Conservation (phyloP, 2,113 vertebrate genomes). For the Drymodes brunneopygia region DNA sequence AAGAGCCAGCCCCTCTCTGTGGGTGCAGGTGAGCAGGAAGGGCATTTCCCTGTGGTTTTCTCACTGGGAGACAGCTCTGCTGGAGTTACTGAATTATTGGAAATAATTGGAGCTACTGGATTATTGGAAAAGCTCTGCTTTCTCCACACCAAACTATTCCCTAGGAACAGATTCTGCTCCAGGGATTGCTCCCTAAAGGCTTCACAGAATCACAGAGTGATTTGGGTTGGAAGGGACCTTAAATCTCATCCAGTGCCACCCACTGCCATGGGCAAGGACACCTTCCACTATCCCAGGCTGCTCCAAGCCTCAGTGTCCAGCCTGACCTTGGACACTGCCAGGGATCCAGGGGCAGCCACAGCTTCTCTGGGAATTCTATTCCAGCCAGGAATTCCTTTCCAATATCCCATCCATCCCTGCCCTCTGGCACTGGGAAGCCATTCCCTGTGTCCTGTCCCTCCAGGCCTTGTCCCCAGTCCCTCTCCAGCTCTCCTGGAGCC, state of each 20-base stretch:
- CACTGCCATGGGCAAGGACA: not conserved
- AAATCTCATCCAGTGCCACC: not conserved
- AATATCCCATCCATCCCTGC: not conserved
- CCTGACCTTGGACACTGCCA: not conserved
- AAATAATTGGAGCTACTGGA: not conserved
- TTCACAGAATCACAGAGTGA: not conserved
- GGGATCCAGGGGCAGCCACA: not conserved
- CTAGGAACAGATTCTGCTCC: not conserved
- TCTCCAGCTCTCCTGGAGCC: not conserved
- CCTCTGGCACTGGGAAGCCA: not conserved
- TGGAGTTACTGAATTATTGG: not conserved
- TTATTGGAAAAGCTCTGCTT: not conserved
- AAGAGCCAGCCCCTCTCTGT: not conserved
- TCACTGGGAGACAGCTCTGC: not conserved
- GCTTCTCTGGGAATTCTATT: not conserved
- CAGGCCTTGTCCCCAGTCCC: not conserved
- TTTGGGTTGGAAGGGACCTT: not conserved
- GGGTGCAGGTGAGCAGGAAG: not conserved
- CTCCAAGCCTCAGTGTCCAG: fast-evolving
- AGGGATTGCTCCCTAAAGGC: not conserved
- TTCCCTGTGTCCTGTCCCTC: not conserved
- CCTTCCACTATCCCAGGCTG: fast-evolving
- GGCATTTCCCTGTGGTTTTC: not conserved
- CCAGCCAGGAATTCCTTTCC: not conserved
- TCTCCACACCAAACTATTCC: not conserved